Conservation (phyloP, 2,797 vertebrate species). For the Eospalax fontanierii region DNA sequence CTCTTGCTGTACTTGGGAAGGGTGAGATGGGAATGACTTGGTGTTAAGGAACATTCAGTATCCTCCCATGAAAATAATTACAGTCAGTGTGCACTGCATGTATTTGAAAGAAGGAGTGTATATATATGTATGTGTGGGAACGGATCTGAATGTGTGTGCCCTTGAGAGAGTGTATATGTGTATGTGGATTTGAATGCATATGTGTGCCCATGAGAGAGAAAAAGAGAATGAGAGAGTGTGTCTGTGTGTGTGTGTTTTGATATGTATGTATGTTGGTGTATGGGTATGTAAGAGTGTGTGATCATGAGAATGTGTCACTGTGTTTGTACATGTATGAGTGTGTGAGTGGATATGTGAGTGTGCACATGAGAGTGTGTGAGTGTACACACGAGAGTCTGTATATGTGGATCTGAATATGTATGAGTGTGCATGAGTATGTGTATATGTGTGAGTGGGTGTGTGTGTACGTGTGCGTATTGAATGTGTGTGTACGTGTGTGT, state of each 20-base stretch:
- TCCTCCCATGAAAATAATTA: background rate
- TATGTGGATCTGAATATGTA: background rate
- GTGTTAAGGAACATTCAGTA: background rate
- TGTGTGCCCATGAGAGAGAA: too few relatives aligned
- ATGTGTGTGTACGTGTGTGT: background rate
- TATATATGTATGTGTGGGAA: background rate
- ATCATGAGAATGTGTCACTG: too few relatives aligned
- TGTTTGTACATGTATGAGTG: too few relatives aligned
- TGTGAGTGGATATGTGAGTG: too few relatives aligned
- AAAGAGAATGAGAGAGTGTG: too few relatives aligned
- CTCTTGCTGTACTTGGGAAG: background rate
- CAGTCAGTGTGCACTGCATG: background rate
- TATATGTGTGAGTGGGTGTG: background rate
- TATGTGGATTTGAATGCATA: background rate
- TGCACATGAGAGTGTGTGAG: background rate
- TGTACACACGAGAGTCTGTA: background rate
- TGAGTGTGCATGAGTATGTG: background rate
- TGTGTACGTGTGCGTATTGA: rapidly evolving
- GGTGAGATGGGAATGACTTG: background rate
- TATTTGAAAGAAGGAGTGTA: background rate
- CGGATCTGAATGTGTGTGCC: background rate
- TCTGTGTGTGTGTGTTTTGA: too few relatives aligned
- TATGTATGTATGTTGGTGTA: too few relatives aligned
- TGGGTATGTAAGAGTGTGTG: too few relatives aligned
- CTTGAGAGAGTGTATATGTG: background rate